Base-by-base conservation (phyloP, 92 coral and sea anemone species). In the Zoanthus sansibaricus region DNA sequence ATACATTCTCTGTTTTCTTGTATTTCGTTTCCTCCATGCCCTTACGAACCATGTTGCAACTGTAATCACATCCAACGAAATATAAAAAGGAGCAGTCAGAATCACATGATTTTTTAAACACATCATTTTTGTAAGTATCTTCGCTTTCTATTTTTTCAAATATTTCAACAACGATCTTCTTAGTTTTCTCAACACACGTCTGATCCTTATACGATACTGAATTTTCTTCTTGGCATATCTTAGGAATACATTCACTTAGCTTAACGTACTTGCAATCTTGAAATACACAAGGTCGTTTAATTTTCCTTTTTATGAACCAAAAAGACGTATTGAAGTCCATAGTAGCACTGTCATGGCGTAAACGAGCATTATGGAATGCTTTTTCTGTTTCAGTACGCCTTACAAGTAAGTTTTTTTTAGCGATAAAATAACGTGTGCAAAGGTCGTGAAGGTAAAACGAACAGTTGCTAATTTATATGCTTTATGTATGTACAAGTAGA, bases 211-310 rank as follows among this genome's bases (percentile, higher is more conserved):
- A 86, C 7, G 21, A 37, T 12, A 61, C 56, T 1, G 11, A 17
- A 1, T 79, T 32, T 20, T 75, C 21, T 6, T 75, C 68, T 59
- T 55, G 83, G 32, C 93, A 90, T 5, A 86, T 52, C 21, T 44
- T 52, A 14, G 93, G 90, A 62, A 90, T 54, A 33, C 90, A 80
- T 32, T 73, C 67, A 70, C 66, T 68, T 6, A 82, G 45, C 21
- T 18, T 20, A 52, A 86, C n/a, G 25, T 86, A 79, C 15, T 72
- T 59, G 69, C 93, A 90, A 12, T 68, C 82, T 49, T 62, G 9
- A 9, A 86, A 25, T 14, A 86, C 71, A 33, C 93, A 90, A 5
- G 69, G 42, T n/a, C n/a, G n/a, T 9, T 25, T 7, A 30, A 31
- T 3, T 2, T 55, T n/a, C 15, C 31, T 52, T 76, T 76, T 77